A percentile compares a stretch with the other conserved stretches of the same genome.
Conservation (phyloP, 2,797 vertebrate genomes). For the Phoxinus dragarum region DNA sequence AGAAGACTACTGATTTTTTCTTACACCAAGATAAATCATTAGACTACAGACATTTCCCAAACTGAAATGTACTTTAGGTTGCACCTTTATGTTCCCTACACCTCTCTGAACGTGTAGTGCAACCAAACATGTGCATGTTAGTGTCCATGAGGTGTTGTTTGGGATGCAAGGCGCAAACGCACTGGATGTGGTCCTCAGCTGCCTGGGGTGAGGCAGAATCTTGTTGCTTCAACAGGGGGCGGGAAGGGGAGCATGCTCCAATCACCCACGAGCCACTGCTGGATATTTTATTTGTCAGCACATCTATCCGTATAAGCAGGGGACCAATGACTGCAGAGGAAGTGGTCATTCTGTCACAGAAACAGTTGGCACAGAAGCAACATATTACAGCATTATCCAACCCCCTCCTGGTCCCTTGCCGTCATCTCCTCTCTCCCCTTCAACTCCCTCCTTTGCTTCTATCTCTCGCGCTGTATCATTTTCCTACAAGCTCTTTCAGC, state of each 20-base stretch:
- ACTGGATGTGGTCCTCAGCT: slow-evolving; percentile 33
- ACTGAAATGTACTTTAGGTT: background rate
- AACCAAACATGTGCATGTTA: background rate
- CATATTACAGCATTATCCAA: slow-evolving; percentile 81
- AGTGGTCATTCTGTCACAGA: slow-evolving; percentile 80
- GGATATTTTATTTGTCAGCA: slow-evolving; percentile 70
- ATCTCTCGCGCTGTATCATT: slow-evolving; percentile 47
- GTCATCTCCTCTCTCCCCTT: slow-evolving; percentile 73
- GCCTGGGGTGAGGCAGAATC: slow-evolving; percentile 38
- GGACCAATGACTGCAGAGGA: slow-evolving; percentile 79
- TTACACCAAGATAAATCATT: background rate
- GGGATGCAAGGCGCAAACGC: slow-evolving; percentile 11
- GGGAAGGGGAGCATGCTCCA: slow-evolving; percentile 39
- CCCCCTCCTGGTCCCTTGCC: slow-evolving; percentile 77
- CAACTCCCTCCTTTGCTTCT: slow-evolving; percentile 46
- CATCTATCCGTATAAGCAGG: slow-evolving; percentile 69
- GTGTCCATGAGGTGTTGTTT: background rate
- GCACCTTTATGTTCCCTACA: background rate
- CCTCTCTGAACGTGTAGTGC: background rate
- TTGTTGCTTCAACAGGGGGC: slow-evolving; percentile 26
- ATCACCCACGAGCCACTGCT: slow-evolving; percentile 46
- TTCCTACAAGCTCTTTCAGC: slow-evolving; percentile 45
- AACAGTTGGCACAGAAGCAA: slow-evolving; percentile 86
- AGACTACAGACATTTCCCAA: background rate
- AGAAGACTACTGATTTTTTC: background rate